A percentile compares a stretch with the other conserved stretches of the same genome.
These are phyloP conservation scores for Callinectes sapidus DNA, from an alignment of 2,888 invertebrate genomes.

Conservation along the genomic window DNA sequence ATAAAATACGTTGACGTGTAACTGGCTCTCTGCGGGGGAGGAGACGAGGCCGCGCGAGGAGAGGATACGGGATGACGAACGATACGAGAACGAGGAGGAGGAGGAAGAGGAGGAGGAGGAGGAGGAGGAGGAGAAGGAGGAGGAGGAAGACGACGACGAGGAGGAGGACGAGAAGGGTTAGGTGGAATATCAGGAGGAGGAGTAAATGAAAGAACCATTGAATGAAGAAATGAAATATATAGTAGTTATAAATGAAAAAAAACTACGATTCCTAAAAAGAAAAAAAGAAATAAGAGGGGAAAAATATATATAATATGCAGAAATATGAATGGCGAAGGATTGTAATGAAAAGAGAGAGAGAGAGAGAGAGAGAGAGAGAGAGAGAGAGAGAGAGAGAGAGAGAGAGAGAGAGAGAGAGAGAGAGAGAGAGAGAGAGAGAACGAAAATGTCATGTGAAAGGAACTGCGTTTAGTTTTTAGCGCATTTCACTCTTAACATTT, in stretches of 20 bases:
- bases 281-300: not conserved
- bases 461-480: not conserved
- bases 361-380: not conserved
- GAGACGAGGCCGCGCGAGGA: not conserved
- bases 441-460: not conserved
- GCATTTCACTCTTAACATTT: not conserved
- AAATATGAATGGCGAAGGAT: too few species aligned
- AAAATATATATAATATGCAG: not conserved
- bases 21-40: slow-evolving; percentile 43
- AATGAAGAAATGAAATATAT: not conserved
- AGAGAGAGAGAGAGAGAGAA: slow-evolving; percentile 15
- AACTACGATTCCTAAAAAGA: not conserved
- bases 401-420: slow-evolving; percentile 1
- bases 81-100: not conserved
- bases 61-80: not conserved
- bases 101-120: not conserved
- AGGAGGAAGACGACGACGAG: too few species aligned
- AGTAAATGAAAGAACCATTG: not conserved
- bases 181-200: not conserved
- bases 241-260: not conserved
- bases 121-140: too few species aligned
- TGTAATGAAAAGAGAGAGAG: not conserved
- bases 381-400: not conserved
- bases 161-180: not conserved
- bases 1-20: slow-evolving; percentile 53